Evolutionary conservation across 2,797 vertebrate species (phyloP).

Genomic region (Aphelocoma californica): DNA sequence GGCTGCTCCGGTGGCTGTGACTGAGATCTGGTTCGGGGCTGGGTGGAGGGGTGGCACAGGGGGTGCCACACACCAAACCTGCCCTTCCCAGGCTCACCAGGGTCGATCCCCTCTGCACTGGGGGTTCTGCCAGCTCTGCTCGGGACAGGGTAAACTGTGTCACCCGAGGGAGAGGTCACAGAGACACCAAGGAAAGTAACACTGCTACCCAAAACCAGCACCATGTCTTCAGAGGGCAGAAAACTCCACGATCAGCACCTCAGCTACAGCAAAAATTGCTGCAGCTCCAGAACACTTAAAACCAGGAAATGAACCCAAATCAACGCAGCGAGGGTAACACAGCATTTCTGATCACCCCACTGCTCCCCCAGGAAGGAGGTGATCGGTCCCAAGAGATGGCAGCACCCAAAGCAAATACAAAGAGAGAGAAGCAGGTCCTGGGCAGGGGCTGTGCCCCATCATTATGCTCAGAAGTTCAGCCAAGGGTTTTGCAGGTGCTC

Average conservation of each 20-base stretch:
- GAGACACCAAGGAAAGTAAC: not conserved
- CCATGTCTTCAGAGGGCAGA: rapidly evolving
- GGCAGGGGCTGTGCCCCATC: not conserved
- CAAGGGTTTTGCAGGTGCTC: not conserved
- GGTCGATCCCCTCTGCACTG: rapidly evolving
- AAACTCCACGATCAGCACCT: not conserved
- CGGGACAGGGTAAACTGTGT: not conserved
- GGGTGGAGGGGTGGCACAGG: rapidly evolving
- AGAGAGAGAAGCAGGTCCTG: not conserved
- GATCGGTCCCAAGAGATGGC: rapidly evolving
- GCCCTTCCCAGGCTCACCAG: not conserved
- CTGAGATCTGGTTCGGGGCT: rapidly evolving
- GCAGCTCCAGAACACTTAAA: not conserved
- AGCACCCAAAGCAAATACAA: not conserved
- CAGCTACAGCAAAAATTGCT: not conserved
- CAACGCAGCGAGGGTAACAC: rapidly evolving
- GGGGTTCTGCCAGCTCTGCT: not conserved
- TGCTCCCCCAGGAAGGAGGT: rapidly evolving
- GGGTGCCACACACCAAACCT: not conserved
- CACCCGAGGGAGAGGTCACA: not conserved
- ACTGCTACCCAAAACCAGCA: not conserved
- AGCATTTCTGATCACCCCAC: not conserved
- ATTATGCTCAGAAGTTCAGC: rapidly evolving
- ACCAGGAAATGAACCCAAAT: not conserved
- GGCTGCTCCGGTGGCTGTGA: not conserved